Conservation (phyloP, 2,888 invertebrate species). For the Drosophila hamatofila region DNA sequence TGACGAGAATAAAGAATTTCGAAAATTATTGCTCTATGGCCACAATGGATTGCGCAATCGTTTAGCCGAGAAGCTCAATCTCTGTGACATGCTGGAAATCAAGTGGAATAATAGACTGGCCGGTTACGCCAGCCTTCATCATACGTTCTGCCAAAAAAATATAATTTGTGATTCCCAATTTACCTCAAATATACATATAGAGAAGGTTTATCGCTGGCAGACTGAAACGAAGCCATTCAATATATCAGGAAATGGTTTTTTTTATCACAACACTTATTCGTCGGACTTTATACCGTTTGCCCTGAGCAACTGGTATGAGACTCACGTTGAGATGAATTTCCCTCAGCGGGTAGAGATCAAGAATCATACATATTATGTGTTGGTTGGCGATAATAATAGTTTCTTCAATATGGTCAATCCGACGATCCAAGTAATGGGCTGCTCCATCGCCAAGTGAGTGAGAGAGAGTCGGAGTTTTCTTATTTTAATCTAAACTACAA, state of each 20-base stretch:
- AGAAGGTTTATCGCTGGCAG: too few species aligned
- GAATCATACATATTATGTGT: rapidly evolving
- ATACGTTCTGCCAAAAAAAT: background rate
- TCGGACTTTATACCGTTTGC: slow-evolving; percentile 20
- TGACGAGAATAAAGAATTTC: background rate
- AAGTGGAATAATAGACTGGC: slow-evolving; percentile 37
- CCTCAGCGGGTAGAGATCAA: background rate
- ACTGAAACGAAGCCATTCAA: too few species aligned
- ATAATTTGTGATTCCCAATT: background rate
- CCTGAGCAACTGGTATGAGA: slow-evolving; percentile 35
- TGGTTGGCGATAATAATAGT: slow-evolving; percentile 11
- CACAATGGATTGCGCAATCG: slow-evolving; percentile 59
- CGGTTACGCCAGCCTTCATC: slow-evolving; percentile 28
- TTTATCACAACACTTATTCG: slow-evolving; percentile 19
- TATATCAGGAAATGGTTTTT: slow-evolving; percentile 13
- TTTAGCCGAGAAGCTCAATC: slow-evolving; percentile 23
- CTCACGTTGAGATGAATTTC: slow-evolving; percentile 7
- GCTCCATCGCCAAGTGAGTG: slow-evolving; percentile 44
- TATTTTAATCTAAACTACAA: background rate
- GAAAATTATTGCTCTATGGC: slow-evolving; percentile 12
- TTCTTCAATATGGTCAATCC: slow-evolving; percentile 41
- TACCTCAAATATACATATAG: too few species aligned
- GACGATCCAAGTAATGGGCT: slow-evolving; percentile 22
- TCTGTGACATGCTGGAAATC: slow-evolving; percentile 29
- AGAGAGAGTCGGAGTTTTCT: background rate